phyloP scores from a whole-genome alignment of 2,888 invertebrate species.

The Phasia obesa region DNA sequence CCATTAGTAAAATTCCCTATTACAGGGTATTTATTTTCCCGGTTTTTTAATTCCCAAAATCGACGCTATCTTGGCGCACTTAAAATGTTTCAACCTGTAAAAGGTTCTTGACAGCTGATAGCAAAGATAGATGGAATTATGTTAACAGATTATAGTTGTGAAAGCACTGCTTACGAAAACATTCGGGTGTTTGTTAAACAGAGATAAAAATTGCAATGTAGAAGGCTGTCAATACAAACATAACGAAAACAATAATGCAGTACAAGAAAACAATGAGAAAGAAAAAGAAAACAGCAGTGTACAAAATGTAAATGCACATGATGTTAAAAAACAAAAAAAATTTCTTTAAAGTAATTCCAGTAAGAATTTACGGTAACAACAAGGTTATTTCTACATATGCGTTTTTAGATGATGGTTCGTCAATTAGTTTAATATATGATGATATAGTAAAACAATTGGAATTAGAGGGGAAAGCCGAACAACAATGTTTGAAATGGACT shows the following conservation, averaged over 20 bases:
- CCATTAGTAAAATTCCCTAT: too few species aligned
- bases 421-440: constrained; percentile 67
- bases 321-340: too few species aligned
- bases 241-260: too few species aligned
- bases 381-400: constrained; percentile 66
- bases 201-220: background rate
- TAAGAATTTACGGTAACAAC: constrained; percentile 45
- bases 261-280: constrained; percentile 8
- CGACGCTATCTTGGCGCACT: too few species aligned
- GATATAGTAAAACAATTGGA: constrained; percentile 45
- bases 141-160: constrained; percentile 42
- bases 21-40: too few species aligned
- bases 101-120: constrained; percentile 48
- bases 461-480: constrained; percentile 56
- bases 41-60: too few species aligned
- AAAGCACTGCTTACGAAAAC: constrained; percentile 53
- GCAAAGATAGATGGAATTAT: constrained; percentile 57
- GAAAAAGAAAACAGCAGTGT: background rate
- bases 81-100: constrained; percentile 35
- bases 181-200: constrained; percentile 43
- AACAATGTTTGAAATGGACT: constrained; percentile 67
- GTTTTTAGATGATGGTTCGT: constrained; percentile 70
- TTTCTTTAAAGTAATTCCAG: constrained; percentile 45
- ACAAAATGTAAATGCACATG: constrained; percentile 17
- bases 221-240: too few species aligned